Conservation (phyloP, 1,140 invertebrate genomes). For the Scaptomyza pallida region DNA sequence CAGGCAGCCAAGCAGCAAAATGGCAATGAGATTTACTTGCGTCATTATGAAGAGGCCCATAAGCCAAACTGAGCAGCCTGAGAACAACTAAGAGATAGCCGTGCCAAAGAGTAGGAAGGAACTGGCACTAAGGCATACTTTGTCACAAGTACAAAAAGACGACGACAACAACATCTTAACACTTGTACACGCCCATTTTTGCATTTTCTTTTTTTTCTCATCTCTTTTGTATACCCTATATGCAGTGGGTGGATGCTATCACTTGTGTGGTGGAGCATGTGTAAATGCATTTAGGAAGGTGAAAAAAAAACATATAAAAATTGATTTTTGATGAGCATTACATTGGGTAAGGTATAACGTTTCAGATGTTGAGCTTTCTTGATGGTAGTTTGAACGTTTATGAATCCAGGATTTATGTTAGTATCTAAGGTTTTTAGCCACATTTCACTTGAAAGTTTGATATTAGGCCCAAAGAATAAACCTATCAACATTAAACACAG, state of each 20-base stretch:
- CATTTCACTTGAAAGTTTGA: too few relatives aligned
- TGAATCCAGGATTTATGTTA: too few relatives aligned
- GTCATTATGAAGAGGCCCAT: constrained; percentile 58
- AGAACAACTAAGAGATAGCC: constrained; percentile 19
- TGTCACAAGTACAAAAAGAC: constrained; percentile 12
- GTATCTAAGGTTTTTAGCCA: too few relatives aligned
- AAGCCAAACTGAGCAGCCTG: constrained; percentile 47
- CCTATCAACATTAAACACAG: too few relatives aligned
- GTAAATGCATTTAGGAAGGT: too few relatives aligned
- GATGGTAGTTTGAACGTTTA: too few relatives aligned
- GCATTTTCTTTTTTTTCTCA: too few relatives aligned
- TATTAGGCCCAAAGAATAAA: too few relatives aligned
- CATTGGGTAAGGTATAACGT: too few relatives aligned
- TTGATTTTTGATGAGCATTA: too few relatives aligned
- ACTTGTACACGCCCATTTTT: constrained; percentile 57
- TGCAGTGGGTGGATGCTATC: background rate
- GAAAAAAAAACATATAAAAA: background rate
- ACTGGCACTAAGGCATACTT: background rate
- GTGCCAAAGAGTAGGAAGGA: background rate
- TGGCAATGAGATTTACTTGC: constrained; percentile 73
- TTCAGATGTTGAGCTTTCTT: too few relatives aligned
- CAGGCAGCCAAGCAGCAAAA: constrained; percentile 53
- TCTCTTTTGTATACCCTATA: background rate
- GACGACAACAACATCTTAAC: constrained; percentile 48
- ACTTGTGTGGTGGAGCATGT: background rate